Conservation (phyloP, 2,888 invertebrate species). For the Nomada fucata region DNA sequence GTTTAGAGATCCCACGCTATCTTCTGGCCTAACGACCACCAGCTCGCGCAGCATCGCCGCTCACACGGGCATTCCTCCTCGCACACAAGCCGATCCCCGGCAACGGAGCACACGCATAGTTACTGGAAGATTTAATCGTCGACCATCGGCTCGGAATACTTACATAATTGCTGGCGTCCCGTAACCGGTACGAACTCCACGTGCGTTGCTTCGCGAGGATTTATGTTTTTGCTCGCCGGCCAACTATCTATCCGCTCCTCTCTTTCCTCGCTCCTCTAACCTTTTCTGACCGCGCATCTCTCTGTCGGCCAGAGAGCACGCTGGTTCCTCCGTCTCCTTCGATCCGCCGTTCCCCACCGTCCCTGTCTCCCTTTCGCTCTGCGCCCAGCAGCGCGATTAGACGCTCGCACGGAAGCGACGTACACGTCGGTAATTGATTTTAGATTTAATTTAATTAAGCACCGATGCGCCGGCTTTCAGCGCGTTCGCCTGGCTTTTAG, state of each 20-base stretch:
- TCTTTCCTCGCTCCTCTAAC: slow-evolving; percentile 12
- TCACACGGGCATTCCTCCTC: not conserved
- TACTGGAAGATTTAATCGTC: slow-evolving; percentile 69
- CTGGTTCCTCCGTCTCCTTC: slow-evolving; percentile 1
- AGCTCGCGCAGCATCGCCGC: not conserved
- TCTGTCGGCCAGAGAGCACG: no score
- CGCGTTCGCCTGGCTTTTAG: slow-evolving; percentile 44
- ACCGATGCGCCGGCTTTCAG: slow-evolving; percentile 55
- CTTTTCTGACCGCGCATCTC: not conserved
- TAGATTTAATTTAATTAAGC: slow-evolving; percentile 68
- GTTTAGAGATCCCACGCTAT: slow-evolving; percentile 58
- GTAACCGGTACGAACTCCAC: slow-evolving; percentile 59
- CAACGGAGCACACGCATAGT: slow-evolving; percentile 43
- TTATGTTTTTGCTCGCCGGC: slow-evolving; percentile 66
- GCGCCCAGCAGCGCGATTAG: slow-evolving; percentile 36
- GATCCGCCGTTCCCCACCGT: slow-evolving; percentile 10
- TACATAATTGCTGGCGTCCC: slow-evolving; percentile 70
- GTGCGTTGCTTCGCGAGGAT: slow-evolving; percentile 63
- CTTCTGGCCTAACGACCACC: slow-evolving; percentile 50
- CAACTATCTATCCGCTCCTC: slow-evolving; percentile 30
- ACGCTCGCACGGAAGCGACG: slow-evolving; percentile 54
- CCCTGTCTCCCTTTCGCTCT: not conserved
- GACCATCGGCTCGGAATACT: slow-evolving; percentile 66
- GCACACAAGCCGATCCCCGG: slow-evolving; percentile 4
- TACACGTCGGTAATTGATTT: slow-evolving; percentile 65